Evolutionary conservation across 2,797 vertebrate genomes (phyloP).

Genomic region (Myioborus melanocephalus): DNA sequence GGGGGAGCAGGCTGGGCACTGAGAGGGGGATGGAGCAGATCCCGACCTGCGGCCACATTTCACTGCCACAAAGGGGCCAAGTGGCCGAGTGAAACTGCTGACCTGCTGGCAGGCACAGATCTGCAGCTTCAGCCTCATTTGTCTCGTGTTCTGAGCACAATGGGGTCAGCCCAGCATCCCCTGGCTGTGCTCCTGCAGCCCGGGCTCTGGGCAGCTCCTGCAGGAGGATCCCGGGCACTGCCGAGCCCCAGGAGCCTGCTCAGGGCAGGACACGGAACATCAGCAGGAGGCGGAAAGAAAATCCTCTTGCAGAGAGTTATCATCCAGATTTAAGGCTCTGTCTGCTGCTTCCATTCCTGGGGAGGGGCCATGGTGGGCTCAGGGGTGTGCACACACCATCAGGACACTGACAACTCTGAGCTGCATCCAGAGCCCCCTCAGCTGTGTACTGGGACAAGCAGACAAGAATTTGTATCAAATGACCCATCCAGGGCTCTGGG

Average conservation of each 20-base stretch:
- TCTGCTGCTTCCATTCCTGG: background rate
- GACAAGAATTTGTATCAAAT: background rate
- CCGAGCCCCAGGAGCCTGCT: background rate
- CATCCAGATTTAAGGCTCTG: background rate
- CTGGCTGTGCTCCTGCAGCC: background rate
- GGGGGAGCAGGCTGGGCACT: background rate
- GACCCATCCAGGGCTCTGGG: background rate
- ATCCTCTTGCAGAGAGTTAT: background rate
- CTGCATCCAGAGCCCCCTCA: background rate
- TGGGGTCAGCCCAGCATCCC: background rate
- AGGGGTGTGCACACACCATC: too few species aligned
- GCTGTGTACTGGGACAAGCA: background rate
- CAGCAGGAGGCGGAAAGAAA: background rate
- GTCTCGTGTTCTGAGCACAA: slow-evolving; percentile 16
- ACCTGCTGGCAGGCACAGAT: slow-evolving; percentile 12
- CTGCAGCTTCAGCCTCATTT: slow-evolving; percentile 43
- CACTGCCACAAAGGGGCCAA: background rate
- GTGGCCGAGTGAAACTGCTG: background rate
- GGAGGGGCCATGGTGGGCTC: background rate
- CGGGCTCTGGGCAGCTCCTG: background rate
- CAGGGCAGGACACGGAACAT: background rate
- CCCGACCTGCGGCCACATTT: background rate
- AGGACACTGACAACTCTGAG: background rate
- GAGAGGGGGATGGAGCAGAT: background rate
- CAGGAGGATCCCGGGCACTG: accelerated